Evolutionary conservation across 2,888 invertebrate genomes (phyloP).

Genomic region (Phragmatobia fuliginosa): DNA sequence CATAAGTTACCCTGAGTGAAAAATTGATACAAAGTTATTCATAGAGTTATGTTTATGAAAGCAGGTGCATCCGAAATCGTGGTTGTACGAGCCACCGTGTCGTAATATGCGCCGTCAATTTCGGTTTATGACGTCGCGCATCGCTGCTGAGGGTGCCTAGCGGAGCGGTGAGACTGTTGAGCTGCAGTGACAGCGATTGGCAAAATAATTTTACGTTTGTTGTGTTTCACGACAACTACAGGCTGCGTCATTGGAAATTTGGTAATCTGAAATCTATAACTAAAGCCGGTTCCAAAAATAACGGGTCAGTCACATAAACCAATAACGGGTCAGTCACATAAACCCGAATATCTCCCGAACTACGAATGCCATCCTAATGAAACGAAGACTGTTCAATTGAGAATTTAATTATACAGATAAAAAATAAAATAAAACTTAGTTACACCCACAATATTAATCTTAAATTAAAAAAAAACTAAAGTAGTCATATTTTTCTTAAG

Average conservation of each 20-base stretch:
- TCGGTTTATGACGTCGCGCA: constrained; percentile 70
- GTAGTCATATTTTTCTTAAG: too few species aligned
- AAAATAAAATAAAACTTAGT: too few species aligned
- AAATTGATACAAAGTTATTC: constrained; percentile 47
- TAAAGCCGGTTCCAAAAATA: too few species aligned
- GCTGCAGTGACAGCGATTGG: constrained; percentile 31
- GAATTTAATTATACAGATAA: too few species aligned
- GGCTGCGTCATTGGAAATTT: not conserved
- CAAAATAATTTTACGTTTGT: not conserved
- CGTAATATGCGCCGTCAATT: constrained; percentile 74
- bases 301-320: too few species aligned
- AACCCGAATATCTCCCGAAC: too few species aligned
- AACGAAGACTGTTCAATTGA: too few species aligned
- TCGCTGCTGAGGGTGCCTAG: constrained; percentile 56
- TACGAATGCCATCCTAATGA: too few species aligned
- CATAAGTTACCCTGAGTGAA: constrained; percentile 30
- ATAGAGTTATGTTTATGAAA: constrained; percentile 41
- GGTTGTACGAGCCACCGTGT: constrained; percentile 65
- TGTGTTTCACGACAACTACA: not conserved
- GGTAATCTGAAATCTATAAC: not conserved
- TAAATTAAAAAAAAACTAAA: too few species aligned
- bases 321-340: too few species aligned
- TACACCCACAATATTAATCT: too few species aligned
- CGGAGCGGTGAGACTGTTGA: constrained; percentile 50
- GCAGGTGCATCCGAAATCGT: constrained; percentile 67